Evolutionary conservation across 2,888 invertebrate genomes (phyloP), one percentile per base, ranked within the genome.

Genomic region (Axea sp.): DNA sequence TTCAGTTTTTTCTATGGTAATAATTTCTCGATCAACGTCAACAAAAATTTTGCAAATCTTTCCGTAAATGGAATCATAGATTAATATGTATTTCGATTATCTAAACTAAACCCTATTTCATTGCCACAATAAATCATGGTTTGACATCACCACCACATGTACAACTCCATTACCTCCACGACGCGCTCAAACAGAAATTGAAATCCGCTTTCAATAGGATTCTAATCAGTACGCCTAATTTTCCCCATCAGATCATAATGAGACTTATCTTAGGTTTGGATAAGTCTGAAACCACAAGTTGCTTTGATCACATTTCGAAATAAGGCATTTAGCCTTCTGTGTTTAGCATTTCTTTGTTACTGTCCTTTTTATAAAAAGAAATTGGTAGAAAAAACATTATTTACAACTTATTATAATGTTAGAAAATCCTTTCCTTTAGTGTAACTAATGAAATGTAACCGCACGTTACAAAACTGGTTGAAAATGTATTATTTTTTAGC

Each of bases 161-260:
- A 33, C 41, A 51, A 41, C 62, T 51, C 51, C 33, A 64, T 64
- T 64, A 64, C 41, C 11, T 26, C 49, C 51, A 15, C 15, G 31
- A 19, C 24, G 51, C 30, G 28, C 35, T 65, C 64, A 65, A 65
- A 65, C 64, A 53, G 64, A 65, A 65, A 65, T 53, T 53, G 64
- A 65, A 53, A 65, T 65, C 64, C 43, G 33, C 49, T 51, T 64
- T 64, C 51, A 64, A 64, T 51, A 53, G 53, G 64, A 53, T 53
- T 53, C 64, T 53, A 64, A 64, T 43, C 64, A 64, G 28, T 28
- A 11, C 17, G 19, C 64, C 64, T 64, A 64, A 64, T 64, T 64
- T 64, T 64, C 43, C 24, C 41, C 39, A 64, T 53, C 43, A 53
- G 45, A 30, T 39, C 28, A 47, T 65, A 65, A 55, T 55, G 37